Percentiles rank a stretch among this genome's conserved stretches.
Evolutionary conservation across 2,113 vertebrate genomes (phyloP).

Genomic region (Himantopus leucocephalus): DNA sequence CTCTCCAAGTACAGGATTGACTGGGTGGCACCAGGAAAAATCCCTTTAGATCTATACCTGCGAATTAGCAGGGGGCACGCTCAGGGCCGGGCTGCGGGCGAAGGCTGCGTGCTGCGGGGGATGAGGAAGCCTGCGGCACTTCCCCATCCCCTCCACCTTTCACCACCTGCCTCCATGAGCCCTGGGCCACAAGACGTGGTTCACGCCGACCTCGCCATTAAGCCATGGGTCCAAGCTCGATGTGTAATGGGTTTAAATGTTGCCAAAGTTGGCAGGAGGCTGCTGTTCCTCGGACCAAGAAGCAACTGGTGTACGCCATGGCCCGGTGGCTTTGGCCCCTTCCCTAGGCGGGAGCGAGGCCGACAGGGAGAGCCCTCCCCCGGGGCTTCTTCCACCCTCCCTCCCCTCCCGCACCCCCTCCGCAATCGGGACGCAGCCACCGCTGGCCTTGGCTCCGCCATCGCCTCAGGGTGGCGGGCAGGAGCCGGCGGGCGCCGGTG

Average conservation of each 20-base stretch:
- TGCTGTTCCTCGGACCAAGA: neutral
- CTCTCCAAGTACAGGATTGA: neutral
- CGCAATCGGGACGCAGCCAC: fast-evolving
- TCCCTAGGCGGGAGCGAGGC: fast-evolving
- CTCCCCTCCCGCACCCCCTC: neutral
- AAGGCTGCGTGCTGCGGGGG: neutral
- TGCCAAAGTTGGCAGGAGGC: fast-evolving
- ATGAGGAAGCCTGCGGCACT: neutral
- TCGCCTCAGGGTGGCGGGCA: neutral
- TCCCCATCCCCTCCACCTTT: neutral
- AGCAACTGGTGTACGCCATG: fast-evolving
- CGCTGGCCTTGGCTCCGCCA: neutral
- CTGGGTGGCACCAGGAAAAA: neutral
- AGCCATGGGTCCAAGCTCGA: neutral
- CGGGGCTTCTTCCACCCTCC: neutral
- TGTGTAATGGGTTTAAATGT: fast-evolving
- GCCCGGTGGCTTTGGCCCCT: neutral
- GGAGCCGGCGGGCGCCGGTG: neutral
- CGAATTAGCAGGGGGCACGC: neutral
- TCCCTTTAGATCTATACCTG: neutral
- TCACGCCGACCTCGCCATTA: neutral
- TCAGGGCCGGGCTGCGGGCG: neutral
- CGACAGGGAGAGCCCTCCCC: neutral
- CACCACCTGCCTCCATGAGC: neutral
- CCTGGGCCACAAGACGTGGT: fast-evolving